These are phyloP conservation scores for Microcebus murinus DNA, from an alignment of 2,113 vertebrate species.

Conservation along the genomic window DNA sequence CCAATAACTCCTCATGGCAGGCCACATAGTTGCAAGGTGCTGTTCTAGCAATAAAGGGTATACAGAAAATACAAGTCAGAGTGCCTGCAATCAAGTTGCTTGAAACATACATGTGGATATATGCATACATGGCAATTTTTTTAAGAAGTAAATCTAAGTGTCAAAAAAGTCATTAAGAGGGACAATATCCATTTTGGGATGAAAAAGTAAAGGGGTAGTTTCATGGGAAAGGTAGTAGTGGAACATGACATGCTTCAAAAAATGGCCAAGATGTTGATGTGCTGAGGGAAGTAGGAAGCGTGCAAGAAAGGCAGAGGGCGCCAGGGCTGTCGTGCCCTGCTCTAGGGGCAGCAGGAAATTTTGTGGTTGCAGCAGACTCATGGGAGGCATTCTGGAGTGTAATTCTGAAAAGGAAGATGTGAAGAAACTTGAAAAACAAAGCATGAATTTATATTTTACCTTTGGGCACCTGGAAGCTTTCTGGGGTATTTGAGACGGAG, in stretches of 20 bases:
- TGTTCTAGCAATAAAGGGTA: not conserved
- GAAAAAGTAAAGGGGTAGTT: not conserved
- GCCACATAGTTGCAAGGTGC: not conserved
- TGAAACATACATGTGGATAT: not conserved
- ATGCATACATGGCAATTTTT: not conserved
- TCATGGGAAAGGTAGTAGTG: not conserved
- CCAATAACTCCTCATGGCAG: not conserved
- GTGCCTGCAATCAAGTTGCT: not conserved
- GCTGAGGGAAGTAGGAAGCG: not conserved
- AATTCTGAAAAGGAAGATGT: not conserved
- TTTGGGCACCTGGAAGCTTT: not conserved
- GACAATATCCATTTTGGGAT: not conserved
- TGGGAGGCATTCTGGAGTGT: not conserved
- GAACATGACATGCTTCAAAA: not conserved
- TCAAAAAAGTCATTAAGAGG: slow-evolving; percentile 8
- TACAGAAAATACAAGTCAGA: not conserved
- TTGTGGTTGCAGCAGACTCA: not conserved
- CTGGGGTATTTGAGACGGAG: not conserved
- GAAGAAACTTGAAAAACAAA: not conserved
- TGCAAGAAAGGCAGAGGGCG: not conserved
- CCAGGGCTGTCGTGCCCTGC: not conserved
- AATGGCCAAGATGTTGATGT: not conserved
- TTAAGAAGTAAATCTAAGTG: not conserved
- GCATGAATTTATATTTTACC: not conserved
- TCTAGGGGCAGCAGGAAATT: not conserved